These are phyloP conservation scores for Hyles vespertilio DNA, from an alignment of 1,140 invertebrate genomes.

Conservation along the genomic window DNA sequence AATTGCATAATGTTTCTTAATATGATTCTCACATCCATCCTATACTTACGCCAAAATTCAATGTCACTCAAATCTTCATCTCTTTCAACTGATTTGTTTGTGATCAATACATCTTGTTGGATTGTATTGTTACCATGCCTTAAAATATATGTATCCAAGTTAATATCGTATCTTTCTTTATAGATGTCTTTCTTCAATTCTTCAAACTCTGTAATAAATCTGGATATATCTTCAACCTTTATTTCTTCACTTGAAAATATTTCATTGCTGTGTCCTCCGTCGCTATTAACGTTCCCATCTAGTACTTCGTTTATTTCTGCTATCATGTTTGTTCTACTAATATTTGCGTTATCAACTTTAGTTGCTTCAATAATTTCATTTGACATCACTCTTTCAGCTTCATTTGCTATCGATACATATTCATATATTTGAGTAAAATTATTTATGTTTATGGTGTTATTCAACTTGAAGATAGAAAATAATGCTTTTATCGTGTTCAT, in stretches of 20 bases:
- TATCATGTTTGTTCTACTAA: conserved; percentile 31
- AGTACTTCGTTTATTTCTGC: conserved; percentile 42
- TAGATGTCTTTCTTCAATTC: conserved; percentile 27
- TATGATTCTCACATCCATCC: too few species aligned
- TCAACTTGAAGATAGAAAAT: conserved; percentile 33
- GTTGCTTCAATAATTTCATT: conserved; percentile 38
- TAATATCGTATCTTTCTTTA: conserved; percentile 17
- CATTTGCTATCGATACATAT: conserved; percentile 35
- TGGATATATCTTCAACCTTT: conserved; percentile 28
- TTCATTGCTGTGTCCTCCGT: neutral
- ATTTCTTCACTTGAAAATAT: conserved; percentile 12
- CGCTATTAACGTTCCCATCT: conserved; percentile 24
- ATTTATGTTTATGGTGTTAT: conserved; percentile 24
- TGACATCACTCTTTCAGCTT: conserved; percentile 33
- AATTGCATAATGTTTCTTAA: too few species aligned
- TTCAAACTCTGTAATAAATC: conserved; percentile 33
- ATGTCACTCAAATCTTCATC: conserved; percentile 20
- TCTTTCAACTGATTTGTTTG: conserved; percentile 8
- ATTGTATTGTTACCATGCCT: conserved; percentile 18
- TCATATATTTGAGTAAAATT: conserved; percentile 40
- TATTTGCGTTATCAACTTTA: conserved; percentile 30
- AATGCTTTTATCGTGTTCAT: conserved; percentile 9
- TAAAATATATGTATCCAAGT: conserved; percentile 36
- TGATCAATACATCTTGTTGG: conserved; percentile 5
- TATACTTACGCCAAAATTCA: conserved; percentile 48